Base-by-base conservation (phyloP, 2,113 vertebrate species). In the Brienomyrus brachyistius region DNA sequence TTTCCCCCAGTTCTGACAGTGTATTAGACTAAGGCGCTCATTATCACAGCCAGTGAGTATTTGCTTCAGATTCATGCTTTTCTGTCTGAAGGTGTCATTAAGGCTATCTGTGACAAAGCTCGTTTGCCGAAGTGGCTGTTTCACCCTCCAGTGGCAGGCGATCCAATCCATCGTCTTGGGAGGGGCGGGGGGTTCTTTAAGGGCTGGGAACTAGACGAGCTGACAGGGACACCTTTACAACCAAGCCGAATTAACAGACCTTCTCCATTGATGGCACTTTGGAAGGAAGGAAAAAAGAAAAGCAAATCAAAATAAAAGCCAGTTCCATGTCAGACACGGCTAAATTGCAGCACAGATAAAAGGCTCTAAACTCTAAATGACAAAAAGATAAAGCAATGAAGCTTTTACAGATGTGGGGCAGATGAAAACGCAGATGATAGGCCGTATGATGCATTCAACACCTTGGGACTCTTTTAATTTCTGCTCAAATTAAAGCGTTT, bases 81-180 rank as follows among this genome's bases (percentile, higher is more conserved):
- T 94, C 94, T 95, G 94, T 94, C 96, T 94, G 45, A 91, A 96
- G 95, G 96, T 97, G 93, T 96, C 96, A 96, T 96, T 97, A 96
- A 92, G 93, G 91, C 94, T 95, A 94, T 94, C 95, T 94, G 86
- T 91, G 91, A 92, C 91, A 91, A 89, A 91, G 92, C 94, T 93
- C 92, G 94, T 94, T 77, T 77, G 52, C 87, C 88, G 31, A 91
- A 47, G 59, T 40, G 88, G 54, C 88, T 66, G 59, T 88, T 85
- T 59, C 88, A 80, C 88, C 88, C 90, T 31, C 84, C 90, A 66
- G 52, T 88, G 62, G 77, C 88, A 86, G 35, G 87, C 5, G 40
- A 88, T 88, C 50, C 50, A 88, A 91, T 90, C 86, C 74, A 86
- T 77, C 87, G 43, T 52, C 85, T 47, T 70, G 48, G 48, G 87